Base-by-base conservation (phyloP, 1,140 invertebrate species). In the Zaprionus vittiger region DNA sequence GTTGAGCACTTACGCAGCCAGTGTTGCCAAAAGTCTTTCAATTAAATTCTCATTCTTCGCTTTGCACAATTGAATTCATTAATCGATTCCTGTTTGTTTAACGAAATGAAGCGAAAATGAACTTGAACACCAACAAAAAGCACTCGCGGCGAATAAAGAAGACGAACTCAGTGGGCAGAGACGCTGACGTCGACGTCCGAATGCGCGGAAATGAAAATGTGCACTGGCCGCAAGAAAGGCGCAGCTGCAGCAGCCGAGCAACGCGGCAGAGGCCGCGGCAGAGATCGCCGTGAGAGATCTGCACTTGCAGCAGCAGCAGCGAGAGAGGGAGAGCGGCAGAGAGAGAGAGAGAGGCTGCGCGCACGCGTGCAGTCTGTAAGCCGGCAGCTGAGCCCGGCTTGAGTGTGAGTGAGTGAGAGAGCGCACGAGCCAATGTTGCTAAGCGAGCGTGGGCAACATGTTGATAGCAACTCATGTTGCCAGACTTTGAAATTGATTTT, bases 161-260 rank as follows among this genome's bases (percentile, higher is more conserved):
- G 38, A 47, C 57, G 34, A n/a, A 55, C n/a, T 54, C 54, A 37
- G 28, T 41, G 24, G 54, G 62, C 67, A 75, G 82, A 80, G 74
- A 62, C 69, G 55, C 44, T 67, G 69, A 72, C 61, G 73, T 52
- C 64, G 60, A 89, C 78, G 85, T 87, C 84, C 68, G 84, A 38
- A 62, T 79, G 70, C 81, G 70, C 85, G 81, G 74, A 81, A 87
- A 62, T 89, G 75, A 77, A 81, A 76, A 72, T 63, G 69, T 76
- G 73, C 73, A 76, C 73, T 64, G 75, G 47, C 73, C 65, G 81
- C 89, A 86, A 77, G 73, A 83, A 68, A 55, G 65, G 65, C 56
- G 49, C 31, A 24, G 56, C 49, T 28, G 67, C 65, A 79, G 80
- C 77, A 44, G 24, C 65, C 31, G 9, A 60, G 14, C 64, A 14